Base-by-base conservation (phyloP, 23 tunicate genomes). In the Oikopleura dioica region DNA sequence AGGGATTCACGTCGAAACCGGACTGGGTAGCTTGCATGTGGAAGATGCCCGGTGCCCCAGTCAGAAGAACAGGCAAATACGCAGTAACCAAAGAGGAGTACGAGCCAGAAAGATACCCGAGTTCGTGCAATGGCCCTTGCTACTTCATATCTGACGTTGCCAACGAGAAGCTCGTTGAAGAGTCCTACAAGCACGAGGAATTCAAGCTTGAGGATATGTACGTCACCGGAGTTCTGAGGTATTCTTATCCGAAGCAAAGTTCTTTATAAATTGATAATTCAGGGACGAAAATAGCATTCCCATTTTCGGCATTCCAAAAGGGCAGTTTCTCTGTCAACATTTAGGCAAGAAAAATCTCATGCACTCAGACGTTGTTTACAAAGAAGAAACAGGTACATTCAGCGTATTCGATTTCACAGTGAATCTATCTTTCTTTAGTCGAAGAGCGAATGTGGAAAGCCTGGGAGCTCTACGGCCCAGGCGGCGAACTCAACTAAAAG, bases 361-460 rank as follows among this genome's bases (percentile, higher is more conserved):
- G 55, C 55, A 44, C 16, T 44, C 55, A 44, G 55, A 44, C 9
- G 9, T 44, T 16, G 55, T 44, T 16, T 44, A 44, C 55, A 44
- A 44, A 16, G 55, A 44, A 44, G 55, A 9, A 44, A 44, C 55
- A 9, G 55, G 55, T 44, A 9, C 16, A 9, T 44, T 44, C 55
- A 44, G 16, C 55, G 16, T 9, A 16, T 16, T 9, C 55, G 16
- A 44, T 44, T 44, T 44, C 55, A 44, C 55, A 9, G 55, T n/a
- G n/a, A n/a, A n/a, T n/a, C n/a, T n/a, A 44, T 16, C 9, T 44
- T 44, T 44, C 16, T 44, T 44, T 44, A 44, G 55, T 44, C 16
- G 55, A 44, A 44, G 55, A 44, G 55, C 55, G 55, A 44, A 44
- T 44, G 55, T 44, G 55, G 55, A 44, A 44, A 44, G 55, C 55